Conservation (phyloP, 1,140 invertebrate genomes). For the Ditylenchus dipsaci region DNA sequence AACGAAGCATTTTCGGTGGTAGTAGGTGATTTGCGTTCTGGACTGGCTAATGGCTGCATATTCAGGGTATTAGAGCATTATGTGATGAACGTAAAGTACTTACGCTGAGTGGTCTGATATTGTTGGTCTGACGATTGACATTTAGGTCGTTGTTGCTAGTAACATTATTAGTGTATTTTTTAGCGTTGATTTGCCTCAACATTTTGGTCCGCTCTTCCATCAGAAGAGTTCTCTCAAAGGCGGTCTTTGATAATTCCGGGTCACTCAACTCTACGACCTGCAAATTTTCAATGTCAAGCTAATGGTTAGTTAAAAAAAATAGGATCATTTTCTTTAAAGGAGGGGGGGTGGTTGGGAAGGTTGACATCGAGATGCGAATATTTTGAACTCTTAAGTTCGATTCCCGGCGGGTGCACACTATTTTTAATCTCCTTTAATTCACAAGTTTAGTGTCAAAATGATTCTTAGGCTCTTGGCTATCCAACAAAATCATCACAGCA, state of each 20-base stretch:
- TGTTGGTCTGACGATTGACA: background rate
- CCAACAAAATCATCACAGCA: too few species aligned
- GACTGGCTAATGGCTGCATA: background rate
- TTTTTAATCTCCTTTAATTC: too few species aligned
- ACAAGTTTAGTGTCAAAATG: too few species aligned
- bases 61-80: background rate
- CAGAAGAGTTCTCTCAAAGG: conserved; percentile 92
- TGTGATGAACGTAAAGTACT: background rate
- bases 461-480: too few species aligned
- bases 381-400: too few species aligned
- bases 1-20: background rate
- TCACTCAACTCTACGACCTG: conserved; percentile 62
- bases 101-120: background rate
- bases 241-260: conserved; percentile 94
- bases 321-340: too few species aligned
- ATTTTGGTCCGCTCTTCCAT: conserved; percentile 99
- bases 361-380: too few species aligned
- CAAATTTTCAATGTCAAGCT: too few species aligned
- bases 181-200: conserved; percentile 50
- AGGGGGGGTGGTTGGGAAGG: too few species aligned
- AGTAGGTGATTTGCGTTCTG: background rate
- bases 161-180: background rate
- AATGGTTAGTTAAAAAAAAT: too few species aligned
- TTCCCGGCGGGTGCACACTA: too few species aligned
- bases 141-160: background rate